These are phyloP conservation scores for Podabrus alpinus DNA, from an alignment of 2,888 invertebrate species.

Conservation along the genomic window DNA sequence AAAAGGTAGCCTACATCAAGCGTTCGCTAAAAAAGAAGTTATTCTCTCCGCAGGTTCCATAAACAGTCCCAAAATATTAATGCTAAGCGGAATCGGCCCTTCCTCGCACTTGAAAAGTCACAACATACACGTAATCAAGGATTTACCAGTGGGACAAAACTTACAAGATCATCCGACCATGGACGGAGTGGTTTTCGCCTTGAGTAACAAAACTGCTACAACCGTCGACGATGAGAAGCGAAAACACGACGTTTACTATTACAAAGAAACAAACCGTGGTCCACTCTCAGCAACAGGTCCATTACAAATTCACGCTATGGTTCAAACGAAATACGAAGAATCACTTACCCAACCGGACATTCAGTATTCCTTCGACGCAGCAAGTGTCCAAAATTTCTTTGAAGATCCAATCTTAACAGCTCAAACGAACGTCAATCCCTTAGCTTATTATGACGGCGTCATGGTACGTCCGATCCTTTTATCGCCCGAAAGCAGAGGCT, in stretches of 20 bases:
- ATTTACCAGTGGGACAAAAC: constrained; percentile 74
- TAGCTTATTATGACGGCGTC: constrained; percentile 67
- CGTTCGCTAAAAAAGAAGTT: constrained; percentile 63
- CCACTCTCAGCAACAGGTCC: constrained; percentile 62
- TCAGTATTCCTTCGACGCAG: constrained; percentile 67
- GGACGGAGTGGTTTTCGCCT: constrained; percentile 60
- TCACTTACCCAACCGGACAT: constrained; percentile 63
- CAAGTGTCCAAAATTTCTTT: constrained; percentile 62
- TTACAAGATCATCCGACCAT: constrained; percentile 76
- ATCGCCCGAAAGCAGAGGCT: constrained; percentile 67
- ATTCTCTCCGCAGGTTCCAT: constrained; percentile 64
- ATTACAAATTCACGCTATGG: constrained; percentile 63
- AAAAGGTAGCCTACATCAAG: constrained; percentile 56
- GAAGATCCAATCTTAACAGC: constrained; percentile 58
- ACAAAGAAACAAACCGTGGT: constrained; percentile 55
- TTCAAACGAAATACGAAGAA: constrained; percentile 61
- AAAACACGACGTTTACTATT: constrained; percentile 55
- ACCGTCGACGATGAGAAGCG: constrained; percentile 53
- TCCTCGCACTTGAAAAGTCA: constrained; percentile 58
- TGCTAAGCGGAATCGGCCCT: constrained; percentile 71
- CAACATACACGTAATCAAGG: constrained; percentile 62
- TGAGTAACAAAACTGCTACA: constrained; percentile 63
- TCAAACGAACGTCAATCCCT: constrained; percentile 57
- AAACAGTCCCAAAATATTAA: constrained; percentile 67
- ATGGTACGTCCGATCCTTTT: constrained; percentile 66